Evolutionary conservation across 23 tunicate genomes (phyloP).

Genomic region (Trididemnum clinides): DNA sequence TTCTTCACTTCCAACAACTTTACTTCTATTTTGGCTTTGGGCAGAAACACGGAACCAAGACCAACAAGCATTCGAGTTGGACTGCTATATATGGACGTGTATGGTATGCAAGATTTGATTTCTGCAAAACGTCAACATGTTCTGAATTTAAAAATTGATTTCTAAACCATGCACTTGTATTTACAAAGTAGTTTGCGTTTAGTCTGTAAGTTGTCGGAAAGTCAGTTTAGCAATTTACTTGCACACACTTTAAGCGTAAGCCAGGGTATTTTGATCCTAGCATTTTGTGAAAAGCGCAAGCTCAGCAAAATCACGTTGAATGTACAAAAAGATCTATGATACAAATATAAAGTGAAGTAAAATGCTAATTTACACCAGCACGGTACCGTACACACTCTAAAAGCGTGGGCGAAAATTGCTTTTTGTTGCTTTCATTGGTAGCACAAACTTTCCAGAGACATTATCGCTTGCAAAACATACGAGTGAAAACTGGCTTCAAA

Average conservation of each 20-base stretch:
- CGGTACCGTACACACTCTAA: not conserved
- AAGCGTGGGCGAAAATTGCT: not conserved
- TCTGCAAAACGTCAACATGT: slow-evolving; percentile 51
- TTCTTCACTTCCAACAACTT: slow-evolving; percentile 36
- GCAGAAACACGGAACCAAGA: slow-evolving; percentile 51
- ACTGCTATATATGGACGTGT: slow-evolving; percentile 85
- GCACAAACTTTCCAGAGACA: too few species aligned
- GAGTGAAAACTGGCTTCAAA: not conserved
- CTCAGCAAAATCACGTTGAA: too few species aligned
- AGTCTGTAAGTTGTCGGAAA: too few species aligned
- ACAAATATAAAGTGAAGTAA: not conserved
- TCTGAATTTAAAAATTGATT: not conserved
- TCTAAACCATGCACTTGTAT: too few species aligned
- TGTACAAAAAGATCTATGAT: not conserved
- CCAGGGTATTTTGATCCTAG: too few species aligned
- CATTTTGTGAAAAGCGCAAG: too few species aligned
- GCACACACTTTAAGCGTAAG: too few species aligned
- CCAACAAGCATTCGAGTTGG: slow-evolving; percentile 77
- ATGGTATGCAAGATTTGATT: slow-evolving; percentile 65
- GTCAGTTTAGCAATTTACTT: too few species aligned
- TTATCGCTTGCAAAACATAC: too few species aligned
- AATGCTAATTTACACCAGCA: not conserved
- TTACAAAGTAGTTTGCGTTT: too few species aligned
- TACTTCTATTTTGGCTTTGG: slow-evolving; percentile 56
- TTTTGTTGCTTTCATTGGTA: not conserved